Evolutionary conservation across 1,140 invertebrate species (phyloP), one percentile per base, ranked within the genome.

Genomic region (Eufriesea mexicana): DNA sequence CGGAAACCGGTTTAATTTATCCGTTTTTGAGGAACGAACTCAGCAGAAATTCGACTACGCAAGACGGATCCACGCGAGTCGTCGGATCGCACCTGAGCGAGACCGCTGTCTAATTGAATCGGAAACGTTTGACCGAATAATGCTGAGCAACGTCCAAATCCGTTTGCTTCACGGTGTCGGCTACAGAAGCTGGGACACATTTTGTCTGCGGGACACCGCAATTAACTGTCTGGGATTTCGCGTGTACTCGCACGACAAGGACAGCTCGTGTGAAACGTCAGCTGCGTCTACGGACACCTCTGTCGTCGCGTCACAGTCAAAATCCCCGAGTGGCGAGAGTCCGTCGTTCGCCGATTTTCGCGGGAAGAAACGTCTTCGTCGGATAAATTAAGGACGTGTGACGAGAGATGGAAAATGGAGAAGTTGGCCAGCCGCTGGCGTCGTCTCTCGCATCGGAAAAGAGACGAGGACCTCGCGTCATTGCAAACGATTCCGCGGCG

Each of bases 201-300:
- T 91, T 92, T 91, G 89, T 91, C 89, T 92, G 91, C 82, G 92
- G 92, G 77, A 89, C 74, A 92, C 92, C 93, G 91, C 92, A 93
- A 93, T 93, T 93, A 93, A 92, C 90, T 87, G 89, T 90, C 89
- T 89, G 79, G 83, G 84, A 87, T 85, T 82, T 89, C 89, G 76
- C 86, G 80, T 66, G 71, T 87, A 83, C 85, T 91, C 74, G 87
- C 87, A 83, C 90, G 86, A 90, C 91, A 90, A 87, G 83, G 84
- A 85, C 89, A 85, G 83, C 86, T 79, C 80, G 78, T 87, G 89
- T 90, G 91, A 92, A 92, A 92, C 84, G 86, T 92, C 91, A 93
- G 87, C 79, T 90, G 79, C 79, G 73, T 75, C 68, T 80, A 61
- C 16, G 72, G 25, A 81, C 75, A 81, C 51, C 68, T 61, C 54